Percentiles rank a stretch among this genome's conserved stretches.
Evolutionary conservation across 2,888 invertebrate species (phyloP).

Genomic region (Xanthostigma xanthostigma): DNA sequence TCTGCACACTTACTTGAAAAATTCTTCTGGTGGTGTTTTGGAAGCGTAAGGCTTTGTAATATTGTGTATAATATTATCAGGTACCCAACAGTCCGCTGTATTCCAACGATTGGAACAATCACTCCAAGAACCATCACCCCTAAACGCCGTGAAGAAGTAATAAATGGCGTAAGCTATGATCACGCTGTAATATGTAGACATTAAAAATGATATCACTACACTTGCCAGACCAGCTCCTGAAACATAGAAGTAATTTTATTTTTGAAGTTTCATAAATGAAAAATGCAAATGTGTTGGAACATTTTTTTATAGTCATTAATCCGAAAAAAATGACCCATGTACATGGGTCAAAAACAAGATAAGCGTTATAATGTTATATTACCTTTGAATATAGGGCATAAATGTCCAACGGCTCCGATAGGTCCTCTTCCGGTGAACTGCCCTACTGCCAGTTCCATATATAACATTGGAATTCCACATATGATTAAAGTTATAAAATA

Average conservation of each 20-base stretch:
- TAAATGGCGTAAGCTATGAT: constrained; percentile 90
- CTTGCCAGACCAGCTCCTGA: constrained; percentile 88
- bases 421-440: constrained; percentile 88
- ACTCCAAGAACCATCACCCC: constrained; percentile 78
- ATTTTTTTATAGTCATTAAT: background rate
- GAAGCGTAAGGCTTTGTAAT: constrained; percentile 53
- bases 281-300: background rate
- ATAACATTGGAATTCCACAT: constrained; percentile 83
- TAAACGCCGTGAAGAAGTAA: constrained; percentile 84
- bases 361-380: constrained; percentile 8
- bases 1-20: constrained; percentile 60
- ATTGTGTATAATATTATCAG: constrained; percentile 35
- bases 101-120: constrained; percentile 80
- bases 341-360: constrained; percentile 3
- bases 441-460: constrained; percentile 86
- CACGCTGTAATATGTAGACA: constrained; percentile 92
- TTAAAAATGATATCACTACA: constrained; percentile 84
- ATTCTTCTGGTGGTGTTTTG: constrained; percentile 79
- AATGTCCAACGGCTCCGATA: constrained; percentile 78
- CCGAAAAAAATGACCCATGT: constrained; percentile 1
- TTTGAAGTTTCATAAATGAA: background rate
- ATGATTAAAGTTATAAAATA: constrained; percentile 83
- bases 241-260: constrained; percentile 10
- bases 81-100: constrained; percentile 69
- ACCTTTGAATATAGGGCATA: constrained; percentile 91